Evolutionary conservation across 37 sponge, comb jelly and placozoan species (phyloP), one percentile per base, ranked within the genome.

Genomic region (Dysidea cf. avara): DNA sequence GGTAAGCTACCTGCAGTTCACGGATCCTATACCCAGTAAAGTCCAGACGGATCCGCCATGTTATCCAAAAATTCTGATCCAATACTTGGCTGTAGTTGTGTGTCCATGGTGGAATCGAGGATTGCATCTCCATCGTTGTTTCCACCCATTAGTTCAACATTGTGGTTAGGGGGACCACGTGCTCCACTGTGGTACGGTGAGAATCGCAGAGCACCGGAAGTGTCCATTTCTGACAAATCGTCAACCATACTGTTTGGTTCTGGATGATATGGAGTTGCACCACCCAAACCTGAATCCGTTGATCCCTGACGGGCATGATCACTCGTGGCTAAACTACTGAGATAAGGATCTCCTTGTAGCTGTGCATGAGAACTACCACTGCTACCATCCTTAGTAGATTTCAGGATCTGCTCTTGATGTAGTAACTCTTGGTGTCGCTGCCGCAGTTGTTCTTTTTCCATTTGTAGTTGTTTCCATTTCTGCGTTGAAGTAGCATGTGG

Each of bases 271-370:
- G 69, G 83, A 29, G 70, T 53, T 3, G 83, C 36, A 7, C 53
- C 77, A 17, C 83, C 83, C 0, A 84, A 78, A 30, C 85, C 85
- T 11, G 85, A 84, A 39, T 84, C 85, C 36, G 77, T 78, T 26
- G 85, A 84, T 2, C 79, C 77, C 34, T 76, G 78, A 20, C 78
- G 66, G 18, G 56, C 64, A 34, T 84, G 85, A 12, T 62, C 40
- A 68, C 77, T 76, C n/a, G n/a, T n/a, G n/a, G n/a, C n/a, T n/a
- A n/a, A n/a, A 32, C 82, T 81, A 13, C 79, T 77, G 2, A 84
- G 64, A 49, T 76, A 76, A 26, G 85, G 85, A 49, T 84, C 85
- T 34, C 66, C 76, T 34, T 84, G 74, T 35, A 84, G 77, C 6
- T 43, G 46, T 12, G 9, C 46, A 43, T 43, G 46, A 43, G 46